These are phyloP conservation scores for Melangyna quadrimaculata DNA, from an alignment of 2,888 invertebrate genomes.

Conservation along the genomic window DNA sequence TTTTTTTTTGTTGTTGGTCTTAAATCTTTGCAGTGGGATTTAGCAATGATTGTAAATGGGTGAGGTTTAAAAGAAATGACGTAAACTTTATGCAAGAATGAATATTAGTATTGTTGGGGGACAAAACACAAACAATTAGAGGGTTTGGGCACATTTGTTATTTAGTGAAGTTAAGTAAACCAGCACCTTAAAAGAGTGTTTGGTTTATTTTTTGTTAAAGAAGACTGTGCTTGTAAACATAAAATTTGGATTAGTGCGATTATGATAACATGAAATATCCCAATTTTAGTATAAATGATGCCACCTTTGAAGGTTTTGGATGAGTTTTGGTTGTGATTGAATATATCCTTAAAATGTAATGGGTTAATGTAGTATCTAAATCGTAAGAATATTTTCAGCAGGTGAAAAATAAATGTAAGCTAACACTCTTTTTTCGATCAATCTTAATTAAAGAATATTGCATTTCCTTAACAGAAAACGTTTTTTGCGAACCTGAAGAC, in stretches of 20 bases:
- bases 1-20: constrained; percentile 7
- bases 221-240: constrained; percentile 8
- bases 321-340: neutral
- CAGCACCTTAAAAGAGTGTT: constrained; percentile 22
- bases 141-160: neutral
- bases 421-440: too few relatives aligned
- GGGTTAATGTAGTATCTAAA: too few relatives aligned
- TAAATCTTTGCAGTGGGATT: constrained; percentile 25
- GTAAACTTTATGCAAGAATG: constrained; percentile 38
- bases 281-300: neutral
- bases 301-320: neutral
- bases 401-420: too few relatives aligned
- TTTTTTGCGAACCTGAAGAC: too few relatives aligned
- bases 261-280: neutral
- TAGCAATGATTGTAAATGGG: constrained; percentile 28
- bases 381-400: too few relatives aligned
- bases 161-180: constrained; percentile 41
- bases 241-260: neutral
- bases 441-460: too few relatives aligned
- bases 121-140: constrained; percentile 39
- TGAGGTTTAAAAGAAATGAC: constrained; percentile 35
- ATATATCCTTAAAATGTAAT: too few relatives aligned
- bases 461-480: too few relatives aligned
- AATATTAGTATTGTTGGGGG: constrained; percentile 33
- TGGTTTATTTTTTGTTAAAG: neutral